Conservation (phyloP, 1,140 invertebrate genomes). For the Bombus waltoni region DNA sequence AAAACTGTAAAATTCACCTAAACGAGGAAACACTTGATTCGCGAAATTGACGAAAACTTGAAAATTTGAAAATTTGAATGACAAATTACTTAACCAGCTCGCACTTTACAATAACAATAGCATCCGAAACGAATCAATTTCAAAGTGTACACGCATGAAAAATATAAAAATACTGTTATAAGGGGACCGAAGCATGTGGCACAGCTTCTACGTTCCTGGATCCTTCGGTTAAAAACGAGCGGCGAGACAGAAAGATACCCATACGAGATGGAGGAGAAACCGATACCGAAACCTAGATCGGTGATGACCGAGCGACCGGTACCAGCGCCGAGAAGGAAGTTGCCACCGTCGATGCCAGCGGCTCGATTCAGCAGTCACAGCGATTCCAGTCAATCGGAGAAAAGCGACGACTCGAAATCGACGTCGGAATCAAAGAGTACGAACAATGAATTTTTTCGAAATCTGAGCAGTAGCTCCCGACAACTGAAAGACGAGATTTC, state of each 20-base stretch:
- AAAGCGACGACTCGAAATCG: conserved; percentile 72
- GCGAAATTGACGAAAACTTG: neutral
- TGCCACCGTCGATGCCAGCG: conserved; percentile 27
- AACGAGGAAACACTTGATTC: neutral
- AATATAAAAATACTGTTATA: neutral
- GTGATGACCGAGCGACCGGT: conserved; percentile 70
- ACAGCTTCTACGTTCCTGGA: conserved; percentile 34
- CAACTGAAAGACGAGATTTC: conserved; percentile 83
- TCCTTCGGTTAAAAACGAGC: conserved; percentile 37
- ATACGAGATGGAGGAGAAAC: conserved; percentile 76
- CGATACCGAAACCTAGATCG: conserved; percentile 78
- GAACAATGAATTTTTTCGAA: conserved; percentile 77
- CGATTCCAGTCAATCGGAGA: conserved; percentile 75
- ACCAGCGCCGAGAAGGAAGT: conserved; percentile 73
- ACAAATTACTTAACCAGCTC: neutral
- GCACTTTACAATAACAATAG: neutral
- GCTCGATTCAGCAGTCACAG: conserved; percentile 66
- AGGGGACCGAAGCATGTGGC: conserved; percentile 42
- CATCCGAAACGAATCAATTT: neutral
- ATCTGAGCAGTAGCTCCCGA: conserved; percentile 78
- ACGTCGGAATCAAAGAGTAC: conserved; percentile 15
- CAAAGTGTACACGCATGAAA: neutral
- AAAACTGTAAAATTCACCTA: neutral
- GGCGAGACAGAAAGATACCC: conserved; percentile 13
- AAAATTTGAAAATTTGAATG: neutral